Evolutionary conservation across 2,113 vertebrate genomes (phyloP), one percentile per base, ranked within the genome.

Genomic region (Coptodon rendalli): DNA sequence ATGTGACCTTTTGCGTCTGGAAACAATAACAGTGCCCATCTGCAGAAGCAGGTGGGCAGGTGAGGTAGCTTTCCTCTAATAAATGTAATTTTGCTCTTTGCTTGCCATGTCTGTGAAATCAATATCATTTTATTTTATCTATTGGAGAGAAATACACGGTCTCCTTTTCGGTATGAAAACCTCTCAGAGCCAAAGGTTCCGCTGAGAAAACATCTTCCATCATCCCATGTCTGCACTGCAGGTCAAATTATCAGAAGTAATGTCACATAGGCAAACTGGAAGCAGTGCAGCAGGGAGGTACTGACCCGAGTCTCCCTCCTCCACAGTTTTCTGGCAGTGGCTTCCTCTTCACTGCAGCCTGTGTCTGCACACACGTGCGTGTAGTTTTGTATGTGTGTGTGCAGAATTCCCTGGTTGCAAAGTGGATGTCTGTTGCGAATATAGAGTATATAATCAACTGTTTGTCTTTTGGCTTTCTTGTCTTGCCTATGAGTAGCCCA

Each of bases 51-150:
- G 54, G 11, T 45, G 63, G 22, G 52, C 43, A 50, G 66, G 85
- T 82, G 82, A 80, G 50, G 29, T 85, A 48, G 66, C 84, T 52
- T 84, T 48, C 40, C 76, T 66, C 24, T 80, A 82, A 66, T 87
- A 88, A 89, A 91, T 80, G 82, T 88, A 89, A 88, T 90, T 81
- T 85, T n/a, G 81, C 56, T 79, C 45, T 83, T 92, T 89, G 12
- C 48, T 52, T 22, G 36, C 82, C 19, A 1, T 40, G 36, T 54
- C 82, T 61, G 61, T 36, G n/a, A 84, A 92, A 94, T 94, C 90
- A 88, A 90, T 93, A 92, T 87, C n/a, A 59, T 82, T 89, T 88
- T 81, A 86, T 91, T 86, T 61, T 68, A 78, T 86, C 71, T 56
- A 79, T 63, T 86, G 76, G 19, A 84, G 85, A 92, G 71, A 54